Evolutionary conservation across 92 coral and sea anemone species (phyloP).

Genomic region (Actinernus sp.): DNA sequence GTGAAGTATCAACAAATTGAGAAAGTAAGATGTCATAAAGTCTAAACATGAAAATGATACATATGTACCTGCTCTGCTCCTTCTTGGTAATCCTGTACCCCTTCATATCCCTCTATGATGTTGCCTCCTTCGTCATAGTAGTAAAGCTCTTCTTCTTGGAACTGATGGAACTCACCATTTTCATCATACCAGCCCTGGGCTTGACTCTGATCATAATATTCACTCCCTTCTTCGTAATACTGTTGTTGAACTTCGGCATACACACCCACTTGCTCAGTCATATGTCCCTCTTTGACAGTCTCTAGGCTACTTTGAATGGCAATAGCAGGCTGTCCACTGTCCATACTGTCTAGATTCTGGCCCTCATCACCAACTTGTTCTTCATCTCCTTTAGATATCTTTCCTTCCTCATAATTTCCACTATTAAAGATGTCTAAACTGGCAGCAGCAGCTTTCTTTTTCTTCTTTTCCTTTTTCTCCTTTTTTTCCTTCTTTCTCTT

Average conservation of each 20-base stretch:
- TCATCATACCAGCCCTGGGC: slow-evolving; percentile 55
- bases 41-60: too few relatives aligned
- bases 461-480: slow-evolving; percentile 48
- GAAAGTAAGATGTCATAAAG: too few relatives aligned
- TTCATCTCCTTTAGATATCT: background rate
- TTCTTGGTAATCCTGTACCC: slow-evolving; percentile 49
- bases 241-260: slow-evolving; percentile 1
- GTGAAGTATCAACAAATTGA: too few relatives aligned
- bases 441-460: slow-evolving; percentile 19
- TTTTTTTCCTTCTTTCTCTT: slow-evolving; percentile 47
- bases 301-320: background rate
- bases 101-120: slow-evolving; percentile 50
- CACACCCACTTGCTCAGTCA: background rate
- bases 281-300: background rate
- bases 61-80: slow-evolving; percentile 20
- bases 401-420: background rate
- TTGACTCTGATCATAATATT: slow-evolving; percentile 14
- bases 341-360: background rate
- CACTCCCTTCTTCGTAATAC: slow-evolving; percentile 2
- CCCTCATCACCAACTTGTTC: background rate
- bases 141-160: slow-evolving; percentile 25
- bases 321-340: background rate
- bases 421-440: slow-evolving; percentile 17
- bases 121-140: slow-evolving; percentile 37
- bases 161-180: slow-evolving; percentile 20